phyloP scores from a whole-genome alignment of 2,113 vertebrate species.

The Apteryx mantelli region DNA sequence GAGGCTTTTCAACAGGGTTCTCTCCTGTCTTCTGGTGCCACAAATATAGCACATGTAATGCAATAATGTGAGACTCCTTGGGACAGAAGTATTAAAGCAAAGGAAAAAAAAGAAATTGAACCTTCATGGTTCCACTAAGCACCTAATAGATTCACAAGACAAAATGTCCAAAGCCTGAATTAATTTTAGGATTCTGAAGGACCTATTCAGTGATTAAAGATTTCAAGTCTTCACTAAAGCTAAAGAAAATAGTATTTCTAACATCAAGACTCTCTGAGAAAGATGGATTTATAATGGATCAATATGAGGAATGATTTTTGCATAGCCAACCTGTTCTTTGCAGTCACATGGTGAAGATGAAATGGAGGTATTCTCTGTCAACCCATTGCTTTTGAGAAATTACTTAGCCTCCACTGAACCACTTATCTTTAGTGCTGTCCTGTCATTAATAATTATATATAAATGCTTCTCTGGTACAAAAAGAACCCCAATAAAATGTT shows the following conservation, averaged over 20 bases:
- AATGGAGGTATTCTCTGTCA: neutral
- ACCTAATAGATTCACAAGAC: neutral
- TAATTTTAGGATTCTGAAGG: neutral
- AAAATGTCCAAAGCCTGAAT: neutral
- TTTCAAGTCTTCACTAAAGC: neutral
- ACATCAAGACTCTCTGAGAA: neutral
- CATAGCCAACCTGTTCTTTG: neutral
- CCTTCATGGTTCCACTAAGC: accelerated
- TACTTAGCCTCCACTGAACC: neutral
- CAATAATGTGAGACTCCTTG: neutral
- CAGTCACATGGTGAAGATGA: neutral
- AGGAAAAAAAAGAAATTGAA: neutral
- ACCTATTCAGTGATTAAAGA: neutral
- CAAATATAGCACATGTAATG: neutral
- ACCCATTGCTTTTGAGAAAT: neutral
- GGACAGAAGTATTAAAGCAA: neutral
- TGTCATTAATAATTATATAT: neutral
- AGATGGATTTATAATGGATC: neutral
- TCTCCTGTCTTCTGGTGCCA: too few relatives aligned
- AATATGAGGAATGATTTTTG: neutral
- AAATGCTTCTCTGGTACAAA: neutral
- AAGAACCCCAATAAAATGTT: neutral
- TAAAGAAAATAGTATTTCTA: neutral
- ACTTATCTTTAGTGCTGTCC: neutral
- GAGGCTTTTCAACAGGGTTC: too few relatives aligned